Percentiles rank a stretch among this genome's conserved stretches.
phyloP scores from a whole-genome alignment of 2,797 vertebrate genomes.

The Anguilla obscura region DNA sequence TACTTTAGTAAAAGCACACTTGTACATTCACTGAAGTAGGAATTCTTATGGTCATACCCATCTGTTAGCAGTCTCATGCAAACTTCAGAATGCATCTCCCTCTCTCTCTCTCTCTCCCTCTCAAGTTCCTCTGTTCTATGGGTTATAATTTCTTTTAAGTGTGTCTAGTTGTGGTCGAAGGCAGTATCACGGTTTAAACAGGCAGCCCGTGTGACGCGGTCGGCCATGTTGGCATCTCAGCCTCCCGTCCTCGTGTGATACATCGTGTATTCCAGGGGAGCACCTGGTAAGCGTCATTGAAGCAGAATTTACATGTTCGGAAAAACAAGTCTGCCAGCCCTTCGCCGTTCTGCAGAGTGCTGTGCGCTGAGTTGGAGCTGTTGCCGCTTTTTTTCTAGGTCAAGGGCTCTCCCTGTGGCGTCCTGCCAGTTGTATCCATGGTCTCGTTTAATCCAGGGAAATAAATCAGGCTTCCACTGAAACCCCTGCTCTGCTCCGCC shows the following conservation, averaged over 20 bases:
- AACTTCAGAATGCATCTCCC: not conserved
- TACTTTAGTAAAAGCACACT: not conserved
- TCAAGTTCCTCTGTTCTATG: not conserved
- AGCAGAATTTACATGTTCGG: not conserved
- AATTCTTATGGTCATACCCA: not conserved
- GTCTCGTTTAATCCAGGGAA: constrained; percentile 70
- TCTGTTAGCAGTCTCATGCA: not conserved
- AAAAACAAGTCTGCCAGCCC: not conserved
- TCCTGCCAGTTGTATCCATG: constrained; percentile 64
- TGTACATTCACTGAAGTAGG: not conserved
- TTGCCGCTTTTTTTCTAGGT: constrained; percentile 66
- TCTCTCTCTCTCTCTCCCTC: not conserved
- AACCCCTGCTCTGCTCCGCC: constrained; percentile 16
- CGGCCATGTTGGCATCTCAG: not conserved
- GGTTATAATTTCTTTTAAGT: not conserved
- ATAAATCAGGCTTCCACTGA: constrained; percentile 74
- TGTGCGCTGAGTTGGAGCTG: constrained; percentile 57
- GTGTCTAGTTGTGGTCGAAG: not conserved
- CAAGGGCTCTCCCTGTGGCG: constrained; percentile 74
- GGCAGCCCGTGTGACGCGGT: not conserved
- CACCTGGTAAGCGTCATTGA: not conserved
- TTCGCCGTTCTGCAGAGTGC: not conserved
- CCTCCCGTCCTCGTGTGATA: not conserved
- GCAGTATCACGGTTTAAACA: not conserved
- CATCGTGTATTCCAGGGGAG: not conserved